These are phyloP conservation scores for Laticauda colubrina DNA, from an alignment of 2,113 vertebrate genomes.

Conservation along the genomic window DNA sequence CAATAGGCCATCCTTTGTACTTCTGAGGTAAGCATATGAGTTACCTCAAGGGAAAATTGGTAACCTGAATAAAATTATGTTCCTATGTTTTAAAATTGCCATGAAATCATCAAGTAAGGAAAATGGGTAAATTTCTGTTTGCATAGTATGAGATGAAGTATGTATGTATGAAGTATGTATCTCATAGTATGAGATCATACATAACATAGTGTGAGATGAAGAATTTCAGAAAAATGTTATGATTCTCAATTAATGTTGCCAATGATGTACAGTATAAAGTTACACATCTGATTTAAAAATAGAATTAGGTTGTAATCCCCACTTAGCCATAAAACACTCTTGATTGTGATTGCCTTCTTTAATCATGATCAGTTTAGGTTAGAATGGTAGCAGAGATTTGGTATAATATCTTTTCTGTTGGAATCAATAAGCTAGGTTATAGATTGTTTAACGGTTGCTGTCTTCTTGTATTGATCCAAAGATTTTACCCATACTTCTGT, in stretches of 20 bases:
- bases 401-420: neutral
- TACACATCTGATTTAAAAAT: neutral
- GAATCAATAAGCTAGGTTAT: neutral
- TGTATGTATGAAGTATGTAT: too few species aligned
- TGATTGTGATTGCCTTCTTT: neutral
- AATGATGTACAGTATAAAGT: neutral
- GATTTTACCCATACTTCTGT: neutral
- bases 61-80: neutral
- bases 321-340: neutral
- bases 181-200: neutral
- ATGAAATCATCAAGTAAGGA: neutral
- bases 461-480: neutral
- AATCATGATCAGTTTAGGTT: neutral
- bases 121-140: neutral
- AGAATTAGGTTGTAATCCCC: neutral
- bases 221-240: neutral
- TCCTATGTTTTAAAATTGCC: neutral
- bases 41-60: neutral
- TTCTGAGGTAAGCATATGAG: neutral
- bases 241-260: neutral
- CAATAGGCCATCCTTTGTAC: neutral
- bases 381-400: neutral
- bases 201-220: neutral
- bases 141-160: neutral
- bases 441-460: neutral